Percentiles rank a stretch among this genome's conserved stretches.
Evolutionary conservation across 2,888 invertebrate genomes (phyloP).

Genomic region (Meteorus colon): DNA sequence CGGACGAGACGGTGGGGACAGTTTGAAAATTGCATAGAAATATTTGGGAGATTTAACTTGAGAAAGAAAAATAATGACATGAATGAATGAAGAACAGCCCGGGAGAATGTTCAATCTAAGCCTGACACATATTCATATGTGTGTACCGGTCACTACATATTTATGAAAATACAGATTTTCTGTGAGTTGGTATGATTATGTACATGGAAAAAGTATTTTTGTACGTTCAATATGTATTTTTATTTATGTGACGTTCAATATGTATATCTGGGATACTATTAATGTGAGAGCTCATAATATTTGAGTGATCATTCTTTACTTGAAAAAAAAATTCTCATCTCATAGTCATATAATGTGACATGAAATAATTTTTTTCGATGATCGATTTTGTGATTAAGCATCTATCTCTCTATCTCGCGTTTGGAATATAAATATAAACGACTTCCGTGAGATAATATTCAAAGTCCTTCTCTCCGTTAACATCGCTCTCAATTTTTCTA

Average conservation of each 20-base stretch:
- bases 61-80: constrained; percentile 14
- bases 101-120: not conserved
- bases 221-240: constrained; percentile 68
- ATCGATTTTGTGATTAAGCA: not conserved
- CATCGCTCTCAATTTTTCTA: constrained; percentile 34
- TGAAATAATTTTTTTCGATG: constrained; percentile 33
- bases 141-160: constrained; percentile 59
- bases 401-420: not conserved
- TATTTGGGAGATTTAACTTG: constrained; percentile 23
- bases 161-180: constrained; percentile 52
- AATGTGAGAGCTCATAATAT: constrained; percentile 64
- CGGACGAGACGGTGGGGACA: not conserved
- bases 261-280: constrained; percentile 63
- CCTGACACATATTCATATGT: not conserved
- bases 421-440: constrained; percentile 9
- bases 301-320: constrained; percentile 51
- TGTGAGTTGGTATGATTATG: constrained; percentile 34
- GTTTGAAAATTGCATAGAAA: not conserved
- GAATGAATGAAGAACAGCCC: constrained; percentile 28
- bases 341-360: constrained; percentile 49
- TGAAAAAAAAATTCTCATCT: constrained; percentile 52
- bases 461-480: not conserved
- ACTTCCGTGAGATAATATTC: not conserved
- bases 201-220: constrained; percentile 68
- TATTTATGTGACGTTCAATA: constrained; percentile 48